Percentiles rank a stretch among this genome's conserved stretches.
These are phyloP conservation scores for Heterodera schachtii DNA, from an alignment of 1,140 invertebrate species.

Conservation along the genomic window DNA sequence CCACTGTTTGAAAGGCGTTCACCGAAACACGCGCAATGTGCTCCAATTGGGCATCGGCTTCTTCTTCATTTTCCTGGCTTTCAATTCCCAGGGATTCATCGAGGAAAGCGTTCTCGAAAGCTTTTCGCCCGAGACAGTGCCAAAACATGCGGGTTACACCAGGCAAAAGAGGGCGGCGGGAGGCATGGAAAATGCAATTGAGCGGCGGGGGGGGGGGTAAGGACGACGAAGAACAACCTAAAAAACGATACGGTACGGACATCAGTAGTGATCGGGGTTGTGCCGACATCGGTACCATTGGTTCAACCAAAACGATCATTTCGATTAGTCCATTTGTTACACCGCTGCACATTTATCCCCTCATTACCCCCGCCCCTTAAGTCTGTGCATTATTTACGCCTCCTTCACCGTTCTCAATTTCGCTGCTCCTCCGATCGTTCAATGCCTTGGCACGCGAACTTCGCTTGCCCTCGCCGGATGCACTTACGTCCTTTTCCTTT, in stretches of 20 bases:
- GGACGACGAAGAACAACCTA: too few species aligned
- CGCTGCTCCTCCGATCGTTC: slow-evolving; percentile 46
- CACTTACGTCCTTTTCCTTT: slow-evolving; percentile 48
- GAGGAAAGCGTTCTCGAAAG: slow-evolving; percentile 50
- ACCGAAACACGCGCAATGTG: slow-evolving; percentile 67
- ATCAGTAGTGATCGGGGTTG: too few species aligned
- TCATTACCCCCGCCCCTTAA: slow-evolving; percentile 15
- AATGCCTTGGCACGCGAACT: slow-evolving; percentile 30
- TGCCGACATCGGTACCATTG: too few species aligned
- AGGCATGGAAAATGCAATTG: too few species aligned
- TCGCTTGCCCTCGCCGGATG: slow-evolving; percentile 43
- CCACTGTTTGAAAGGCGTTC: slow-evolving; percentile 69
- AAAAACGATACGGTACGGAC: too few species aligned
- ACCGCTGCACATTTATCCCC: too few species aligned
- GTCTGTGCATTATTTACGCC: slow-evolving; percentile 48
- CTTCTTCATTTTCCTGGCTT: slow-evolving; percentile 55
- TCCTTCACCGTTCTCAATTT: slow-evolving; percentile 57
- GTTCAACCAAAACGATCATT: too few species aligned
- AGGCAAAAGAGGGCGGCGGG: slow-evolving; percentile 2
- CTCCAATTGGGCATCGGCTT: slow-evolving; percentile 54
- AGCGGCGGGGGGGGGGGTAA: too few species aligned
- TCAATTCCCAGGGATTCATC: slow-evolving; percentile 53
- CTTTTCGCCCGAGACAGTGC: slow-evolving; percentile 10
- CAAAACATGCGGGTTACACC: slow-evolving; percentile 49
- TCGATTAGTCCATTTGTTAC: too few species aligned